Evolutionary conservation across 1,140 invertebrate species (phyloP), one percentile per base, ranked within the genome.

Genomic region (Ganaspis sp.): DNA sequence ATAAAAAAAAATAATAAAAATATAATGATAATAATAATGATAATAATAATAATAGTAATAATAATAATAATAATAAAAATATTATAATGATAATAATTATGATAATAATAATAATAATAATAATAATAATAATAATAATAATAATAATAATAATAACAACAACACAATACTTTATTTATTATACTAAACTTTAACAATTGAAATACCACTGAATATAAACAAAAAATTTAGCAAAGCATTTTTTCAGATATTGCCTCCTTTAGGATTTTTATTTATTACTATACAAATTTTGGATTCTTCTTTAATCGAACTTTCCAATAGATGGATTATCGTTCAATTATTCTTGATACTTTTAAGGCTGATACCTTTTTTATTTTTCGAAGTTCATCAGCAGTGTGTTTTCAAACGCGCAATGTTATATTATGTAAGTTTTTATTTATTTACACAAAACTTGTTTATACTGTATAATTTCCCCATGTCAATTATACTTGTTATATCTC

Each of bases 231-330:
- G 9, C 15, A 45, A 45, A 45, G 9, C 4, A 45, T 17, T 17
- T 4, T 49, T 49, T 49, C 45, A 49, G 45, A 49, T 49, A 6
- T 49, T 49, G 17, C 45, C 45, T 17, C 45, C 45, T 4, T 49
- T 49, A 17, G 45, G 45, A n/a, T 49, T 49, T 49, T 49, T 49
- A 49, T 49, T 49, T 49, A 49, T 49, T 49, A 49, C 45, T 3
- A 49, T 49, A 49, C 45, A 49, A 49, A 49, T 49, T 4, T n/a
- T 49, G 45, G 45, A 49, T n/a, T 49, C 45, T 49, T 49, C 45
- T 49, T 17, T 49, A 49, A 49, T 49, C 8, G 45, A 49, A 4
- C 45, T 49, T 17, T 49, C 45, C n/a, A 49, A 49, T n/a, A 49
- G n/a, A 17, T 49, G 45, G 45, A 49, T 49, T 17, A 17, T 49